Conservation (phyloP, 2,113 vertebrate genomes). For the Artemisiospiza belli region DNA sequence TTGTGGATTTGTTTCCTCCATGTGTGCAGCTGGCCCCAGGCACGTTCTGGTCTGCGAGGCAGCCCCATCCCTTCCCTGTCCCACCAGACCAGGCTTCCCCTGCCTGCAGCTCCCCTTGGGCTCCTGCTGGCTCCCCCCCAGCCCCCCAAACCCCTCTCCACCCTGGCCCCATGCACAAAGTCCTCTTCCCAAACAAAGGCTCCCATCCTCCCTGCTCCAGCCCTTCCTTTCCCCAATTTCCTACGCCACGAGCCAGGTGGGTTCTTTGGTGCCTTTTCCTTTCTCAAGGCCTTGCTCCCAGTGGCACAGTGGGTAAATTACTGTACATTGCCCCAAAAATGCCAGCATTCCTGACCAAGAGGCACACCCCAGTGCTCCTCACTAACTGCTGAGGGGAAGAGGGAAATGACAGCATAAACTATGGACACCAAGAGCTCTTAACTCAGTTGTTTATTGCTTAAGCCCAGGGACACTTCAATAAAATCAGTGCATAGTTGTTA, state of each 20-base stretch:
- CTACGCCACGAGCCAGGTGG: accelerated
- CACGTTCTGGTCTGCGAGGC: accelerated
- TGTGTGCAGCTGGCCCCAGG: neutral
- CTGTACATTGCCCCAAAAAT: neutral
- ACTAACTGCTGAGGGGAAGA: neutral
- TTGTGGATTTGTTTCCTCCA: neutral
- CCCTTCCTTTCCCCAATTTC: neutral
- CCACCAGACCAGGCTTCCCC: neutral
- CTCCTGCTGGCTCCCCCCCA: neutral
- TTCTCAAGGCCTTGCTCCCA: neutral
- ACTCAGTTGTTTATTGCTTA: constrained; percentile 14
- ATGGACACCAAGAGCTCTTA: neutral
- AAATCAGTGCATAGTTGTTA: constrained; percentile 1
- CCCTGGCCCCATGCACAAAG: accelerated
- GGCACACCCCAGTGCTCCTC: neutral
- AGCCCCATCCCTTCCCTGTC: neutral
- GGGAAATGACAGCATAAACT: neutral
- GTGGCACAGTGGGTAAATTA: neutral
- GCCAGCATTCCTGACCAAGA: neutral
- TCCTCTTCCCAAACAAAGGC: neutral
- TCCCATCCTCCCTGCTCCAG: neutral
- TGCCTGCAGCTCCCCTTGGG: neutral
- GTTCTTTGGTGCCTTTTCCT: neutral
- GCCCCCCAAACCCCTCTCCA: neutral
- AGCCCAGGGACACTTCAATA: neutral